Conservation (phyloP, 2,888 invertebrate species). For the Galerucella nymphaeae region DNA sequence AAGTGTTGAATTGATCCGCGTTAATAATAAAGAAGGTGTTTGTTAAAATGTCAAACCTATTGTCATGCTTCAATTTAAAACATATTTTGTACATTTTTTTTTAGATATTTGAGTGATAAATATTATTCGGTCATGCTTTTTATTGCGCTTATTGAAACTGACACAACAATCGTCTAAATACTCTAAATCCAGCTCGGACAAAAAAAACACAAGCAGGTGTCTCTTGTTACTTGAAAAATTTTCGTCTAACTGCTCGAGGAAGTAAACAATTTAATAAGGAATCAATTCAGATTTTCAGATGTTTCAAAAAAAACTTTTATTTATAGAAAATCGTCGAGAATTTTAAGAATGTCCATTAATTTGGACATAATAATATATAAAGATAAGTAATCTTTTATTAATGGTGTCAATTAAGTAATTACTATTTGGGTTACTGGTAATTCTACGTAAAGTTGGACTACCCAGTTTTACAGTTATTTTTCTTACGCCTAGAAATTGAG, state of each 20-base stretch:
- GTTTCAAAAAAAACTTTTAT: not conserved
- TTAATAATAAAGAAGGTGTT: not conserved
- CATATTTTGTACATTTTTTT: not conserved
- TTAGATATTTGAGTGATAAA: not conserved
- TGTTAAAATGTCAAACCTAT: not conserved
- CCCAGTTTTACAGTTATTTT: too few relatives aligned
- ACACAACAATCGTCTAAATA: slow-evolving; percentile 1
- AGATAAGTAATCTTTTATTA: too few relatives aligned
- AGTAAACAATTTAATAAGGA: slow-evolving; percentile 4
- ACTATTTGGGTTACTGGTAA: too few relatives aligned
- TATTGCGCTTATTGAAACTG: not conserved
- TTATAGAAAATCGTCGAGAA: not conserved
- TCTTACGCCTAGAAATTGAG: too few relatives aligned
- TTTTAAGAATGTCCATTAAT: slow-evolving; percentile 2
- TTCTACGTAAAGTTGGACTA: too few relatives aligned
- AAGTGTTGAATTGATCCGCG: too few relatives aligned
- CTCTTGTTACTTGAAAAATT: slow-evolving; percentile 5
- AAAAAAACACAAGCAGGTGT: not conserved
- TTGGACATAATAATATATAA: not conserved
- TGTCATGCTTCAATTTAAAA: not conserved
- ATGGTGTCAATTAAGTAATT: too few relatives aligned
- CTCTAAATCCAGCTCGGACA: too few relatives aligned
- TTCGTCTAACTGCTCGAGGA: not conserved
- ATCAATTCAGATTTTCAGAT: not conserved
- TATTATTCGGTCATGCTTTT: slow-evolving; percentile 2